Percentiles rank a stretch among this genome's conserved stretches.
Evolutionary conservation across 2,797 vertebrate species (phyloP).

Genomic region (Microcaecilia unicolor): DNA sequence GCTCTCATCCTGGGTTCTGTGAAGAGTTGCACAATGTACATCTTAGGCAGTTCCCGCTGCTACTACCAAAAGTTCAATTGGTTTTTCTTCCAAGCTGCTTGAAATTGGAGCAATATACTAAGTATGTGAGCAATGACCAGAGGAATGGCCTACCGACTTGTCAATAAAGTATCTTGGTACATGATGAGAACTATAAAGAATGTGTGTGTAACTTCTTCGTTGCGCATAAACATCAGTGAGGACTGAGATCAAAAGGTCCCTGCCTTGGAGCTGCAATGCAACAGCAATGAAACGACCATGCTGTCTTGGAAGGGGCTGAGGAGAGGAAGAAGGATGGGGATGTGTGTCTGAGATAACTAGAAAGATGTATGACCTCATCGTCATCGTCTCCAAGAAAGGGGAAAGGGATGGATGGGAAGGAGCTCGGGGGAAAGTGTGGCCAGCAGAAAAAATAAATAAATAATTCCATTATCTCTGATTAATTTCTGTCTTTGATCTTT

Average conservation of each 20-base stretch:
- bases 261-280: slow-evolving; percentile 6
- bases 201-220: no score
- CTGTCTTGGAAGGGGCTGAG: slow-evolving; percentile 38
- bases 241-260: slow-evolving; percentile 52
- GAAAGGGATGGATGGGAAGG: no score
- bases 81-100: slow-evolving; percentile 32
- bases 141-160: slow-evolving; percentile 43
- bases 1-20: no score
- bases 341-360: slow-evolving; percentile 39
- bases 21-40: no score
- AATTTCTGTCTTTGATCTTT: slow-evolving; percentile 75
- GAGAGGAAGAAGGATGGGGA: slow-evolving; percentile 20
- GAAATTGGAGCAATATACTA: slow-evolving; percentile 37
- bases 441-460: slow-evolving; percentile 68
- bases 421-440: no score
- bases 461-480: slow-evolving; percentile 70
- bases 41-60: no score
- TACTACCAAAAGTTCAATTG: slow-evolving; percentile 31
- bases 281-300: slow-evolving; percentile 42
- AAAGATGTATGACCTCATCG: no score
- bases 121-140: slow-evolving; percentile 48
- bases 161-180: no score
- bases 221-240: slow-evolving; percentile 44
- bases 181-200: no score
- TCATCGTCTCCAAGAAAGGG: no score